Evolutionary conservation across 1,140 invertebrate species (phyloP), one percentile per base, ranked within the genome.

Genomic region (Cylas formicarius): DNA sequence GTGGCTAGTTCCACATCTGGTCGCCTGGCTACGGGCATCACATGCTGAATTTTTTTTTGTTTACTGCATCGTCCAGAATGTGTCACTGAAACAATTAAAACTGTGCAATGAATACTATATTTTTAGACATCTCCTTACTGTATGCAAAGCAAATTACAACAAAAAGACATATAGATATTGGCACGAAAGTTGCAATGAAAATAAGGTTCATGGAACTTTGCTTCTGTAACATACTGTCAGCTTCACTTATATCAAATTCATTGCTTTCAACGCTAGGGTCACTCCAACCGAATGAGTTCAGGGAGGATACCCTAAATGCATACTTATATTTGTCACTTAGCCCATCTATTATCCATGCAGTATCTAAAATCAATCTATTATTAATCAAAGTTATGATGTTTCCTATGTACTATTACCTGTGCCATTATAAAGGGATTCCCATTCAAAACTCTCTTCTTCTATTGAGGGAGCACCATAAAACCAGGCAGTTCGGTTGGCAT

Each of bases 1-100:
- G 84, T 85, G 0, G 87, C 88, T n/a, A 94, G 70, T 58, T 94
- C 86, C 5, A 90, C 77, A 55, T 91, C 87, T 0, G 82, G 77
- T 44, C 72, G 68, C 10, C 46, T 48, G 9, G 33, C 34, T 4
- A 50, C 24, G 6, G 38, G 8, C 13, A 46, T 22, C 2, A 47
- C 39, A 19, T 31, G 48, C 27, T 51, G 46, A 24, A 35, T 23
- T 46, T 50, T 57, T 33, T 55, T 57, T 50, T 45, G 50, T 27
- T 53, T 52, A 16, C 41, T 23, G 8, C 51, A 33, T 28, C 26
- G 35, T 32, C 45, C 21, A 10, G 46, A 53, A 20, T 44, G 49
- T 2, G 23, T 42, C 17, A 53, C 51, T 53, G 28, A 24, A 37
- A 39, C 7, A n/a, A 40, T 11, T 4, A 40, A 23, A 8, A 7